Evolutionary conservation across 2,113 vertebrate species (phyloP).

Genomic region (Hymenochirus boettgeri): DNA sequence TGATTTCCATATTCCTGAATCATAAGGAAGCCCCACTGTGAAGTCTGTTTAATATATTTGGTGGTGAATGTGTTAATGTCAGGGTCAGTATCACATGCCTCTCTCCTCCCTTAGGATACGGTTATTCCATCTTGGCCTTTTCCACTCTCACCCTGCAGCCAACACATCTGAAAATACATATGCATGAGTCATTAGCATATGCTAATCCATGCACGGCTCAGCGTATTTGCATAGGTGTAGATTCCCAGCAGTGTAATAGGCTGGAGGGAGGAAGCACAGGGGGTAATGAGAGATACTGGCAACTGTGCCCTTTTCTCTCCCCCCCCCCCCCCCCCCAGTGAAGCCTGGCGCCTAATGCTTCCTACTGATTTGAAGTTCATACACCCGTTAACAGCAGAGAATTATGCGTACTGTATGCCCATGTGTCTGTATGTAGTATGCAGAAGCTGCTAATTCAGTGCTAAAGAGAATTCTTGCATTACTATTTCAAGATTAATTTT

Average conservation of each 20-base stretch:
- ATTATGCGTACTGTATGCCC: too few species aligned
- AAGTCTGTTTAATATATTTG: not conserved
- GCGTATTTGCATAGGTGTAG: conserved; percentile 41
- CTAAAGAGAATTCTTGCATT: too few species aligned
- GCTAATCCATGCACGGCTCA: conserved; percentile 30
- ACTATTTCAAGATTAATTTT: too few species aligned
- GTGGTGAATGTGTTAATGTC: conserved; percentile 15
- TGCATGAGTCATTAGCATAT: conserved; percentile 40
- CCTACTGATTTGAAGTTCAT: too few species aligned
- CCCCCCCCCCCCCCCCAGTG: not conserved
- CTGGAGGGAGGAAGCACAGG: conserved; percentile 11
- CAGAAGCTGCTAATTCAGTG: too few species aligned
- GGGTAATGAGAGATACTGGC: not conserved
- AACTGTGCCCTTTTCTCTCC: conserved; percentile 10
- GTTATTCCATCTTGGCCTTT: conserved; percentile 37
- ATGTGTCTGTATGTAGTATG: too few species aligned
- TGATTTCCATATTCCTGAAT: too few species aligned
- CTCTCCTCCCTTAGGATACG: conserved; percentile 25
- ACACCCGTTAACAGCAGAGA: too few species aligned
- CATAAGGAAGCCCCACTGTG: too few species aligned
- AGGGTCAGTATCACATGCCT: conserved; percentile 30
- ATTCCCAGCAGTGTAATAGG: conserved; percentile 30
- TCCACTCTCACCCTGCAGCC: conserved; percentile 36
- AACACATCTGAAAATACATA: conserved; percentile 42
- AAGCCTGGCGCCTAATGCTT: not conserved